Evolutionary conservation across 2,113 vertebrate genomes (phyloP), one percentile per base, ranked within the genome.

Genomic region (Rhagologus leucostigma): DNA sequence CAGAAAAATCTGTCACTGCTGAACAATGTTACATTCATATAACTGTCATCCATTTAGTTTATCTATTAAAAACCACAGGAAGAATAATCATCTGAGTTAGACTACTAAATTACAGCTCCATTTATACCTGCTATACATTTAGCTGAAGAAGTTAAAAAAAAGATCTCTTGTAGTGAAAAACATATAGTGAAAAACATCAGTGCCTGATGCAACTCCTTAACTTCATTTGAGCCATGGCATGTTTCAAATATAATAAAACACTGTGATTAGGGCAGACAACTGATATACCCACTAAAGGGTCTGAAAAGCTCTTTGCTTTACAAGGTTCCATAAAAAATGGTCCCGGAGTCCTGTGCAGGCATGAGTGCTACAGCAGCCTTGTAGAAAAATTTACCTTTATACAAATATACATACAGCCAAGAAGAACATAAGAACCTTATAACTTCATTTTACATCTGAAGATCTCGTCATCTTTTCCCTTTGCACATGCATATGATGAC

Each of bases 311-410:
- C 35, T 91, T 62, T 1, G 1, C 50, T 81, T 77, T 49, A 46
- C 50, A 70, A 29, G 16, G 7, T 13, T 76, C n/a, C 42, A 13
- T 16, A 50, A 67, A 23, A 82, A 82, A 70, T 3, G 3, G 14
- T 71, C 12, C 18, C 7, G 2, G 24, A 41, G 5, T 23, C 17
- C 15, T 29, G 22, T 53, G n/a, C 33, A n/a, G 0, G 1, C 6
- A 8, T 7, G 9, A 60, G 14, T 0, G 0, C 10, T 42, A 81
- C 23, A 84, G 8, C 7, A 37, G 2, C 20, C 26, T 53, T 35
- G 10, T 15, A 16, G 10, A 60, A 65, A 35, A n/a, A 4, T 2
- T 30, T 13, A 35, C 6, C 27, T 56, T 33, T 33, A 42, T 10
- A 10, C n/a, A 87, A 57, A 15, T 44, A 44, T 2, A n/a, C 3